Percentiles rank a stretch among this genome's conserved stretches.
Evolutionary conservation across 2,113 vertebrate species (phyloP).

Genomic region (Piliocolobus tephrosceles): DNA sequence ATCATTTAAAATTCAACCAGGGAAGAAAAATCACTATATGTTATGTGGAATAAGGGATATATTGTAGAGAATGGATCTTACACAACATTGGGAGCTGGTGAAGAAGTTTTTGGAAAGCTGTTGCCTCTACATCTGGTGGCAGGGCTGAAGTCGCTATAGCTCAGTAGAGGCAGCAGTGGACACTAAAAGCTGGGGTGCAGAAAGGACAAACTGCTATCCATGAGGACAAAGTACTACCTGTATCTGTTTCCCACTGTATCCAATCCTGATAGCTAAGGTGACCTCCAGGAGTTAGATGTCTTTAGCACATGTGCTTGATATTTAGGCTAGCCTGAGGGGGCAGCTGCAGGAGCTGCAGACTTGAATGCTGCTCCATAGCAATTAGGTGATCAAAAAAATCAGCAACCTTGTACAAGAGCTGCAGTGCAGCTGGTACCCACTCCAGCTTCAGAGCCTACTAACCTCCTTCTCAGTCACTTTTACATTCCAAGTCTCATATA

Average conservation of each 20-base stretch:
- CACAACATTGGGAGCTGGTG: neutral
- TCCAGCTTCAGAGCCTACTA: neutral
- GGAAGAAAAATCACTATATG: neutral
- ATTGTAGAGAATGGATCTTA: neutral
- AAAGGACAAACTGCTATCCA: neutral
- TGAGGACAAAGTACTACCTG: neutral
- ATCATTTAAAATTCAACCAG: neutral
- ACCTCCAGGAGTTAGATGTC: neutral
- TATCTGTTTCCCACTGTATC: neutral
- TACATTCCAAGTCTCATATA: neutral
- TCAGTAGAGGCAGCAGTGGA: neutral
- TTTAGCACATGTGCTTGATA: neutral
- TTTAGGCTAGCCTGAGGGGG: neutral
- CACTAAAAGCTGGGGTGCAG: neutral
- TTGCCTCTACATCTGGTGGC: neutral
- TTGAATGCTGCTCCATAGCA: too few relatives aligned
- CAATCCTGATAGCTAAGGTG: neutral
- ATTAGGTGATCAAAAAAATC: neutral
- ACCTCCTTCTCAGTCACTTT: neutral
- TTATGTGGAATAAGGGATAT: neutral
- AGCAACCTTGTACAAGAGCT: neutral
- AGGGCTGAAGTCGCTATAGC: neutral
- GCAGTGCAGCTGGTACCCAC: neutral
- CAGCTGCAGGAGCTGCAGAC: neutral
- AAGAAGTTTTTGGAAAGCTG: neutral